These are phyloP conservation scores for Lucifuga dentata DNA, from an alignment of 2,113 vertebrate genomes.

Conservation along the genomic window DNA sequence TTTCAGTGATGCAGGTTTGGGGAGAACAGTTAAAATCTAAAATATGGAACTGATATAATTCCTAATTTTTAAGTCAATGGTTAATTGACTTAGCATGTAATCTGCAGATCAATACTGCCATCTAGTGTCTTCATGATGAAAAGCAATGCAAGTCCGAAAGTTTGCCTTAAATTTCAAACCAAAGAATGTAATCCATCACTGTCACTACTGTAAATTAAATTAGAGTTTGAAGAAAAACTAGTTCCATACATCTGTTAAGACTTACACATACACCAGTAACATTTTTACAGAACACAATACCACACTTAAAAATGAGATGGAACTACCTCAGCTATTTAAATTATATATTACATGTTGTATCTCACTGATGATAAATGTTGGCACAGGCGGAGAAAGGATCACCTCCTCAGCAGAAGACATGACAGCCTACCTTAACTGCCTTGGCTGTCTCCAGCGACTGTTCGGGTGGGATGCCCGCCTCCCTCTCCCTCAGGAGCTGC, in stretches of 20 bases:
- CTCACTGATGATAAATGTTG: no score
- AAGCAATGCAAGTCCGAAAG: neutral
- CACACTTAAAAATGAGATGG: no score
- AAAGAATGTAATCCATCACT: neutral
- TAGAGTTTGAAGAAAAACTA: neutral
- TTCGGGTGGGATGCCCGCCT: conserved; percentile 98
- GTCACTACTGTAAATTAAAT: neutral
- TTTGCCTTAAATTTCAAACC: neutral
- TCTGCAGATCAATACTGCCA: conserved; percentile 12
- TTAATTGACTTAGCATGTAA: neutral
- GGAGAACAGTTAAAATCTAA: neutral
- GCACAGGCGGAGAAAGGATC: neutral
- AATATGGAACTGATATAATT: neutral
- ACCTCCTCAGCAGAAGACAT: neutral
- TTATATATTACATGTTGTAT: no score
- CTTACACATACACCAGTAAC: no score
- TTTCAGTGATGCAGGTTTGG: neutral
- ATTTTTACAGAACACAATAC: no score
- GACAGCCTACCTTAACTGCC: conserved; percentile 91
- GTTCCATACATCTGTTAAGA: no score
- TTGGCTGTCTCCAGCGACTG: conserved; percentile 99
- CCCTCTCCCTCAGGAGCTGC: conserved; percentile 94
- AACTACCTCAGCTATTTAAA: no score
- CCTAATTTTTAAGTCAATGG: no score
- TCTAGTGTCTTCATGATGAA: conserved; percentile 16